Conservation (phyloP, 2,113 vertebrate genomes). For the Sapayoa aenigma region DNA sequence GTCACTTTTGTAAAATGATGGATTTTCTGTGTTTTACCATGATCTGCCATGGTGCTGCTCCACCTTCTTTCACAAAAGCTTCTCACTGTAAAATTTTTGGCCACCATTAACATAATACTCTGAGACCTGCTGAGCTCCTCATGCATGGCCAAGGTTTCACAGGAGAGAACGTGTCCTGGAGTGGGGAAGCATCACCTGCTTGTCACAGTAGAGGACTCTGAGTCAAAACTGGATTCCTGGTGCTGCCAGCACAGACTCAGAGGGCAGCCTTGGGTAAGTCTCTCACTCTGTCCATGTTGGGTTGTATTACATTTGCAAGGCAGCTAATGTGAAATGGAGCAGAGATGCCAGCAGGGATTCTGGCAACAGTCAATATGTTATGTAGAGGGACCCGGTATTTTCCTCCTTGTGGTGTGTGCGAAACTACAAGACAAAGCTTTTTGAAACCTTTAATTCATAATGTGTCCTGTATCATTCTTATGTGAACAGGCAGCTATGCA, state of each 20-base stretch:
- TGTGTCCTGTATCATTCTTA: neutral
- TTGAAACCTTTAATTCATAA: neutral
- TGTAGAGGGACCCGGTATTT: neutral
- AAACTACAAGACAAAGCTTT: neutral
- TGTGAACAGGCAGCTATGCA: neutral
- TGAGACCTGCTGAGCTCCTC: neutral
- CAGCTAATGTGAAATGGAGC: neutral
- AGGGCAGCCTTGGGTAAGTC: neutral
- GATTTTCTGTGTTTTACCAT: neutral
- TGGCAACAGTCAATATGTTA: accelerated
- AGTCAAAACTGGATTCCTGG: neutral
- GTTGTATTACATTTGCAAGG: neutral
- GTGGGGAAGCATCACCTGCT: neutral
- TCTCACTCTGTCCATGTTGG: accelerated
- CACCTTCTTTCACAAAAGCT: neutral
- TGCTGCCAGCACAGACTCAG: neutral
- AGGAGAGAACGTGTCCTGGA: neutral
- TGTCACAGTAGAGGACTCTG: neutral
- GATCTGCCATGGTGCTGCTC: neutral
- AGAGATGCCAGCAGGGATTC: neutral
- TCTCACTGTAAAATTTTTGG: neutral
- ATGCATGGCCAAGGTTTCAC: neutral
- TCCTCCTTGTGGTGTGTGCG: neutral
- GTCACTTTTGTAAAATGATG: neutral
- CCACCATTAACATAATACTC: neutral